A percentile compares a stretch with the other conserved stretches of the same genome.
These are phyloP conservation scores for Phortica okadai DNA, from an alignment of 2,888 invertebrate genomes.

Conservation along the genomic window DNA sequence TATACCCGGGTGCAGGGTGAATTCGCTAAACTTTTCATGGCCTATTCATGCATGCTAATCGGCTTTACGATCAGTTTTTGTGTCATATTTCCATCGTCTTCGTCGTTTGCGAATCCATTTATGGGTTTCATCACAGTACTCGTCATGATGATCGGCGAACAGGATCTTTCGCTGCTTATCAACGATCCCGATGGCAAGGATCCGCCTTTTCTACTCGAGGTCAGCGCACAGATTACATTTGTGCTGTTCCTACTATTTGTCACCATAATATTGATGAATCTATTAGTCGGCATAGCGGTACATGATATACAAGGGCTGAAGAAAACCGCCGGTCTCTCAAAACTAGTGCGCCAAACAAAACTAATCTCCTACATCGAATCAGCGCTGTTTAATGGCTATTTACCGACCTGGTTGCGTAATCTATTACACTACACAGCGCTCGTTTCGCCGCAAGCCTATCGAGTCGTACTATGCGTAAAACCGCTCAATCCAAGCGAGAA, in stretches of 20 bases:
- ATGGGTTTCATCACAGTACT: slow-evolving; percentile 90
- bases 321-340: slow-evolving; percentile 90
- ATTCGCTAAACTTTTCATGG: slow-evolving; percentile 90
- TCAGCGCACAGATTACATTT: slow-evolving; percentile 89
- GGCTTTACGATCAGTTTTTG: slow-evolving; percentile 93
- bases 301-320: slow-evolving; percentile 91
- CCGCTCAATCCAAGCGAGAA: slow-evolving; percentile 90
- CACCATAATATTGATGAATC: slow-evolving; percentile 90
- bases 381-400: slow-evolving; percentile 86
- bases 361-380: slow-evolving; percentile 91
- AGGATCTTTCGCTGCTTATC: slow-evolving; percentile 85
- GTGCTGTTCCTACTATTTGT: slow-evolving; percentile 89
- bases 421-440: slow-evolving; percentile 86
- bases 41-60: slow-evolving; percentile 89
- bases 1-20: slow-evolving; percentile 92
- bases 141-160: slow-evolving; percentile 93
- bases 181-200: slow-evolving; percentile 87
- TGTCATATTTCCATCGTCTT: slow-evolving; percentile 89
- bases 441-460: slow-evolving; percentile 88
- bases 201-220: slow-evolving; percentile 85
- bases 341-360: slow-evolving; percentile 89
- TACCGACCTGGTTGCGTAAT: slow-evolving; percentile 85
- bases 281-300: slow-evolving; percentile 90
- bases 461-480: slow-evolving; percentile 89
- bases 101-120: slow-evolving; percentile 89